These are phyloP conservation scores for Bugula neritina DNA, from an alignment of 2,888 invertebrate genomes.

Conservation along the genomic window DNA sequence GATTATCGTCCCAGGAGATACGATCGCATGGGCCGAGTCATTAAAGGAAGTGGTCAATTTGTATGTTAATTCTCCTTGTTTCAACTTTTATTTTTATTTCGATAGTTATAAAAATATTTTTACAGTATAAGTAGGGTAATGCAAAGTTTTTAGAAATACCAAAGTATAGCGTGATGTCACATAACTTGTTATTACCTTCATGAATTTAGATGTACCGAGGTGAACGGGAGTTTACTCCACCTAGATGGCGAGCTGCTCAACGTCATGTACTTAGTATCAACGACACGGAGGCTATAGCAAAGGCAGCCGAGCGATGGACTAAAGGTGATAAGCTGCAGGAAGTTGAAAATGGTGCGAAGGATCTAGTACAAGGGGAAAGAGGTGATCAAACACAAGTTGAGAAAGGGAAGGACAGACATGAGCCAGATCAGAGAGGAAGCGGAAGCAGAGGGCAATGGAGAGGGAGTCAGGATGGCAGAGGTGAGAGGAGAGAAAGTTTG, in stretches of 20 bases:
- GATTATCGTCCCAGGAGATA: slow-evolving; percentile 31
- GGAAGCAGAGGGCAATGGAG: background rate
- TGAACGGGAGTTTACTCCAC: too few relatives aligned
- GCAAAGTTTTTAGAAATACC: too few relatives aligned
- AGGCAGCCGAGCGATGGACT: slow-evolving; percentile 28
- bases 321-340: slow-evolving; percentile 28
- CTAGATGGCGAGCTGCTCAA: slow-evolving; percentile 71
- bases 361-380: background rate
- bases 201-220: too few relatives aligned
- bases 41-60: slow-evolving; percentile 85
- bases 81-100: background rate
- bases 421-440: background rate
- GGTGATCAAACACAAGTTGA: background rate
- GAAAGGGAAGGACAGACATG: background rate
- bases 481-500: background rate
- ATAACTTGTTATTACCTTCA: too few relatives aligned
- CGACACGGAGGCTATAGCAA: background rate
- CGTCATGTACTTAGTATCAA: slow-evolving; percentile 25
- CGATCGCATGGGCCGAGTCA: slow-evolving; percentile 63
- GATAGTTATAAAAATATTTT: too few relatives aligned
- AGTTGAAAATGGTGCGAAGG: background rate
- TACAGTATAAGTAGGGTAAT: too few relatives aligned
- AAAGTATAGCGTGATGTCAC: too few relatives aligned
- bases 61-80: slow-evolving; percentile 60
- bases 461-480: background rate